Percentiles rank a stretch among this genome's conserved stretches.
Evolutionary conservation across 23 tunicate genomes (phyloP).

Genomic region (Halocynthia roretzi): DNA sequence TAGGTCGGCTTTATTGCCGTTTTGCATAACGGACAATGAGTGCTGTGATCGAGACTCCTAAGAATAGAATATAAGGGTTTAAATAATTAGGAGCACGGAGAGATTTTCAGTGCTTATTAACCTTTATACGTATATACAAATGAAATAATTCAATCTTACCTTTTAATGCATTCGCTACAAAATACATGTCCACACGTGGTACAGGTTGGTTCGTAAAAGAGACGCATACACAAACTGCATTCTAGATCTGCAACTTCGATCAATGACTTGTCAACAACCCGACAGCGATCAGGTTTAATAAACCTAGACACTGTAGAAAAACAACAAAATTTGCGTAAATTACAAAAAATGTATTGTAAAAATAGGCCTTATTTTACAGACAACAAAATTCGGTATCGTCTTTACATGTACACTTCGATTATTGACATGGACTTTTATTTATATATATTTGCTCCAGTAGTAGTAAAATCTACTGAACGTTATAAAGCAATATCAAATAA

Average conservation of each 20-base stretch:
- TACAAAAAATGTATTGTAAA: too few species aligned
- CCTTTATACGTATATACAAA: background rate
- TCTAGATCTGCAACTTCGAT: slow-evolving; percentile 67
- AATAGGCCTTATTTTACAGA: too few species aligned
- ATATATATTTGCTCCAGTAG: too few species aligned
- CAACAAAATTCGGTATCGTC: too few species aligned
- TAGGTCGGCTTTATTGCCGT: slow-evolving; percentile 31
- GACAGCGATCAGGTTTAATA: background rate
- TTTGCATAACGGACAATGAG: slow-evolving; percentile 73
- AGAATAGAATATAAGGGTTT: slow-evolving; percentile 1
- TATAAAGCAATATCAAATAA: too few species aligned
- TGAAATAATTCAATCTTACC: slow-evolving; percentile 24
- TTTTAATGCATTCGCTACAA: slow-evolving; percentile 78
- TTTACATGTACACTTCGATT: too few species aligned
- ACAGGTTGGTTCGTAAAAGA: slow-evolving; percentile 77
- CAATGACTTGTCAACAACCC: slow-evolving; percentile 9
- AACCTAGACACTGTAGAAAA: too few species aligned
- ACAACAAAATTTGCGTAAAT: too few species aligned
- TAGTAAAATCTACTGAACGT: too few species aligned
- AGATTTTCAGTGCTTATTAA: background rate
- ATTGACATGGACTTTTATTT: too few species aligned
- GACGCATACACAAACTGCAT: slow-evolving; percentile 84
- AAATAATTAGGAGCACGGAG: background rate
- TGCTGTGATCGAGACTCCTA: slow-evolving; percentile 74
- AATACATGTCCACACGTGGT: slow-evolving; percentile 89